Evolutionary conservation across 1,140 invertebrate species (phyloP), one percentile per base, ranked within the genome.

Genomic region (Periplaneta americana): DNA sequence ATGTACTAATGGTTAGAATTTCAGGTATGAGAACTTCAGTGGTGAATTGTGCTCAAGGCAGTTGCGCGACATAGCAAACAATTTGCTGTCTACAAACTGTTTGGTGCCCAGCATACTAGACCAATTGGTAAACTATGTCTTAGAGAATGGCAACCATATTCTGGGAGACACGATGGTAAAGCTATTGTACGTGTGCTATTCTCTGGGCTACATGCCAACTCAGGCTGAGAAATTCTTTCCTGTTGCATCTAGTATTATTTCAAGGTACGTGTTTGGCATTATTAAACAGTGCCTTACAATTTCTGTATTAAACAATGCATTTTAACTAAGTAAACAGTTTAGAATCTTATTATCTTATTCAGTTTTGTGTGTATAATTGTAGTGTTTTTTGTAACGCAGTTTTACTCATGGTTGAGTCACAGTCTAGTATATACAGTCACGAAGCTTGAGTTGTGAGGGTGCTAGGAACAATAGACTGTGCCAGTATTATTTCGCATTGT

Each of bases 131-230:
- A 66, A 83, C 10, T 85, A 85, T 76, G 82, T 82, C 35, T 74
- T 83, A 10, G 75, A 81, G 35, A 83, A 84, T 66, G 18, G 75
- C 10, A 77, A 82, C 17, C 78, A 83, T 37, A 18, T 85, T 18
- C 79, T 82, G 18, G 84, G 80, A 10, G 82, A 83, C 39, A 83
- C 82, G 11, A 83, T 82, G 15, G 83, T 83, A 37, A 85, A 85
- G 82, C 82, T 86, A 48, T 34, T 85, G 31, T 74, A 74, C 13
- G 37, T 83, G 11, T 83, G 83, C 28, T 87, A 83, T 78, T 37
- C 28, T 32, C 33, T 83, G 13, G 86, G 86, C 22, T 83, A 84
- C 75, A 78, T 37, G 9, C 83, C 82, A 81, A 83, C 33, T 35
- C 31, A 74, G 22, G 35, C 77, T 48, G 37, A 82, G 17, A 80